These are phyloP conservation scores for Vipera ursinii DNA, from an alignment of 2,797 vertebrate species.

Conservation along the genomic window DNA sequence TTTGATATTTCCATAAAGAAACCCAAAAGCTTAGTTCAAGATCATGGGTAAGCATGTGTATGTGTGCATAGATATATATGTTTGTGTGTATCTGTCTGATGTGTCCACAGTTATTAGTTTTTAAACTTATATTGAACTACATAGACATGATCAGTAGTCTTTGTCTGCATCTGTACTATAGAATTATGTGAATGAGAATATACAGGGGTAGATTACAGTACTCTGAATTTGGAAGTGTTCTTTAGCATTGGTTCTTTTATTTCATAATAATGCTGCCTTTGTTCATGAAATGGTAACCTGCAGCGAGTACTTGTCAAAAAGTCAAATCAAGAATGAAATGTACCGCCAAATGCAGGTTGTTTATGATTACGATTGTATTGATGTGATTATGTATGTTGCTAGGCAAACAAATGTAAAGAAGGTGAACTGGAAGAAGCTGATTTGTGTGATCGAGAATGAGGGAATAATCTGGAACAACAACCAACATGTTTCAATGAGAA, in stretches of 20 bases:
- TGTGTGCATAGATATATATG: neutral
- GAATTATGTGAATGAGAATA: neutral
- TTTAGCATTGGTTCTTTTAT: neutral
- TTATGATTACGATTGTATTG: neutral
- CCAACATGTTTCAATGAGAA: neutral
- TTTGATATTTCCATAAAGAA: neutral
- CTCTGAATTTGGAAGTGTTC: neutral
- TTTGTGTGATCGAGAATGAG: neutral
- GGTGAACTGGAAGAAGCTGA: neutral
- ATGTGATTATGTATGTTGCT: neutral
- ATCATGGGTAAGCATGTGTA: neutral
- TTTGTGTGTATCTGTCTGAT: neutral
- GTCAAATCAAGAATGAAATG: neutral
- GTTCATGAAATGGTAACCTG: neutral
- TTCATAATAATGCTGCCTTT: neutral
- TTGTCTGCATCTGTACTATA: neutral
- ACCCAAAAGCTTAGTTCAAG: neutral
- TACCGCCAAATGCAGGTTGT: neutral
- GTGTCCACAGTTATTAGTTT: neutral
- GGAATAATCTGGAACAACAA: neutral
- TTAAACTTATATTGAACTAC: neutral
- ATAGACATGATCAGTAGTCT: neutral
- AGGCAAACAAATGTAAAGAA: neutral
- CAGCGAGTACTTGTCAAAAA: neutral
- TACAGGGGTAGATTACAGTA: neutral